Conservation (phyloP, 2,113 vertebrate species). For the Ibidorhyncha struthersii region DNA sequence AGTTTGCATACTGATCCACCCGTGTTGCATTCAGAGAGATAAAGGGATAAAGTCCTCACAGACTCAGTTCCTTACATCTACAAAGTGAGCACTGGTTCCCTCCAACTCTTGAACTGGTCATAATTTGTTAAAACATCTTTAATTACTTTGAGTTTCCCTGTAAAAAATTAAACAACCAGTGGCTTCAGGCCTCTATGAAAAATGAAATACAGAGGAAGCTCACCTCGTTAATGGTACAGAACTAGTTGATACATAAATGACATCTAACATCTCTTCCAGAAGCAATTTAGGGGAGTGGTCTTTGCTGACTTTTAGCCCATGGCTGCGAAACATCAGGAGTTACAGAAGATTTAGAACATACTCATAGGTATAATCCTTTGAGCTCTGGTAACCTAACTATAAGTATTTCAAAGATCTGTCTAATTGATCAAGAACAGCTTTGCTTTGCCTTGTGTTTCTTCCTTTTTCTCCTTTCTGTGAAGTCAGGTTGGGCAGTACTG, state of each 20-base stretch:
- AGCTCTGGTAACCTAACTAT: neutral
- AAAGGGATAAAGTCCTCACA: neutral
- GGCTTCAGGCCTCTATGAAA: neutral
- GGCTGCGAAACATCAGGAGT: neutral
- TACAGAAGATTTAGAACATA: neutral
- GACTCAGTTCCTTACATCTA: neutral
- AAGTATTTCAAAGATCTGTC: neutral
- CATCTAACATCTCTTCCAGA: neutral
- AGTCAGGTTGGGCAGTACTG: neutral
- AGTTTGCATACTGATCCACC: neutral
- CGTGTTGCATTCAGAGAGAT: neutral
- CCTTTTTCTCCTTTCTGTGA: neutral
- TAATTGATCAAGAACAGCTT: neutral
- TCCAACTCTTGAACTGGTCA: neutral
- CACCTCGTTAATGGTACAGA: neutral
- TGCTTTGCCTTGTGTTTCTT: neutral
- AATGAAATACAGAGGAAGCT: neutral
- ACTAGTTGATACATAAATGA: neutral
- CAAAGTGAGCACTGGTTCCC: neutral
- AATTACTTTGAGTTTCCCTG: neutral
- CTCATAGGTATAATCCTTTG: neutral
- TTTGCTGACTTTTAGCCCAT: neutral
- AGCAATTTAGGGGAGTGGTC: neutral
- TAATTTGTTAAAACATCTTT: neutral
- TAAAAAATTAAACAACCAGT: neutral